These are phyloP conservation scores for Elgonia sp. DNA, from an alignment of 2,888 invertebrate genomes.

Conservation along the genomic window DNA sequence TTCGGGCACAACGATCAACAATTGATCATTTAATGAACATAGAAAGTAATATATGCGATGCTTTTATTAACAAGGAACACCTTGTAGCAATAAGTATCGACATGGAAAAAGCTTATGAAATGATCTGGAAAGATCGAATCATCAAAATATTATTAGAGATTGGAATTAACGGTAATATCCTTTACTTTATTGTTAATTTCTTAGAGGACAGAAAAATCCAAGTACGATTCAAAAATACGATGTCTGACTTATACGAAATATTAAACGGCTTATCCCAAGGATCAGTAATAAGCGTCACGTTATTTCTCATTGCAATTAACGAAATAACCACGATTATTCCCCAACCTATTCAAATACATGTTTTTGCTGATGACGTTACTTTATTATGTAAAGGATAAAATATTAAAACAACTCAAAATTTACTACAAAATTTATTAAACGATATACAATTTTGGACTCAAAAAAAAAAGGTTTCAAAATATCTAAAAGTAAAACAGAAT, in stretches of 20 bases:
- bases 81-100: slow-evolving; percentile 67
- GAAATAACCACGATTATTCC: slow-evolving; percentile 18
- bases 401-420: slow-evolving; percentile 16
- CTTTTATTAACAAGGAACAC: slow-evolving; percentile 63
- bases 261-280: slow-evolving; percentile 60
- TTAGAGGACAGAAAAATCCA: slow-evolving; percentile 37
- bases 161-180: slow-evolving; percentile 36
- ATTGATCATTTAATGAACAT: slow-evolving; percentile 47
- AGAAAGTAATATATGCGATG: slow-evolving; percentile 58
- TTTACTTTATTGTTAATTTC: slow-evolving; percentile 56
- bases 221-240: slow-evolving; percentile 70
- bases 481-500: slow-evolving; percentile 42
- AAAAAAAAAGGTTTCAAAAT: slow-evolving; percentile 30
- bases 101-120: slow-evolving; percentile 75
- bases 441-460: slow-evolving; percentile 17
- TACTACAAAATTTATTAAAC: slow-evolving; percentile 38
- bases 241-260: slow-evolving; percentile 8
- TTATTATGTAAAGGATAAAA: slow-evolving; percentile 27
- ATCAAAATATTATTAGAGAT: slow-evolving; percentile 20
- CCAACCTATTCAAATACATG: slow-evolving; percentile 22
- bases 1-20: slow-evolving; percentile 48
- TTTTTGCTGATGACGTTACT: slow-evolving; percentile 58
- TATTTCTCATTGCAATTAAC: slow-evolving; percentile 59
- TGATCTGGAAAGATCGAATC: slow-evolving; percentile 60
- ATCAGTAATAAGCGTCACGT: slow-evolving; percentile 53